Conservation (phyloP, 2,888 invertebrate species). For the Napeogenes sylphis region DNA sequence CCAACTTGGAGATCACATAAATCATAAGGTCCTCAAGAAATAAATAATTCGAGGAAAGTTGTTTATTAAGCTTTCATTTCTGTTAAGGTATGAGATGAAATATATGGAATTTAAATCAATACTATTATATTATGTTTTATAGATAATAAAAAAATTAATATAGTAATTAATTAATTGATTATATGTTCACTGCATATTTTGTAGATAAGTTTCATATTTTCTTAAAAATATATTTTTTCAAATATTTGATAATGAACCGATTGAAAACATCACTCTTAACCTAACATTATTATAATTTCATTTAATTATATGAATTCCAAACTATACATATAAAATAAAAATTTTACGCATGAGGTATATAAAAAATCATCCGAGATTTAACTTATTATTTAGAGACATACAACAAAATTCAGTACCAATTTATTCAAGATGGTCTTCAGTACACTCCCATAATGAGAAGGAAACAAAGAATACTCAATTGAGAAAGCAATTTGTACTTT, state of each 20-base stretch:
- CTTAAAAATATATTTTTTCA: too few species aligned
- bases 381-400: constrained; percentile 4
- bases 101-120: not conserved
- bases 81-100: not conserved
- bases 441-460: constrained; percentile 21
- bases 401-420: not conserved
- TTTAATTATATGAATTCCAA: not conserved
- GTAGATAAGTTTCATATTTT: too few species aligned
- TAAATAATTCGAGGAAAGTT: constrained; percentile 3
- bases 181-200: too few species aligned
- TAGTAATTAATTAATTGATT: too few species aligned
- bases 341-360: not conserved
- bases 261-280: too few species aligned
- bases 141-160: too few species aligned
- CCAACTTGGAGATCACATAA: constrained; percentile 24
- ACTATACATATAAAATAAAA: not conserved
- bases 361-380: not conserved
- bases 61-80: constrained; percentile 7
- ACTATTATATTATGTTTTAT: not conserved
- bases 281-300: not conserved
- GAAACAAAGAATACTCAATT: constrained; percentile 49
- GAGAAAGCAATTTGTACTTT: constrained; percentile 55
- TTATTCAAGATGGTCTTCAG: constrained; percentile 8
- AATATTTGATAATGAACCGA: too few species aligned
- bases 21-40: constrained; percentile 12